phyloP scores from a whole-genome alignment of 1,140 invertebrate species.

The Zaprionus vittiger region DNA sequence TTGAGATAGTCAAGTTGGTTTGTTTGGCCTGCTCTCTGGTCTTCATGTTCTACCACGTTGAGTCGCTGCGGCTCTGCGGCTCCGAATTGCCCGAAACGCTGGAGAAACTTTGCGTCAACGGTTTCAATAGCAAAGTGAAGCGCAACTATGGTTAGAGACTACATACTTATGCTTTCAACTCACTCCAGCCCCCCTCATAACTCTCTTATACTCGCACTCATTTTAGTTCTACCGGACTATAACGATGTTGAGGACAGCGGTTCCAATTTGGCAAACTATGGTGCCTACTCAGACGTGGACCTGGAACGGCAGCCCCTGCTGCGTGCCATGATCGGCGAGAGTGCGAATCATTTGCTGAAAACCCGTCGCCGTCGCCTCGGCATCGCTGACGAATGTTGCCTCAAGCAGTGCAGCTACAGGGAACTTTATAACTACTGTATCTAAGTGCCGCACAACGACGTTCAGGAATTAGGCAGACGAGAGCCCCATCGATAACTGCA shows the following conservation, averaged over 20 bases:
- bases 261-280: constrained; percentile 7
- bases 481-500: constrained; percentile 1
- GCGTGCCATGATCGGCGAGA: constrained; percentile 17
- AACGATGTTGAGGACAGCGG: background rate
- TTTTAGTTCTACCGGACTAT: constrained; percentile 15
- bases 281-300: constrained; percentile 1
- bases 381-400: constrained; percentile 30
- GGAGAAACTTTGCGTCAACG: constrained; percentile 32
- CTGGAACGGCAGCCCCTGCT: constrained; percentile 7
- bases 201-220: background rate
- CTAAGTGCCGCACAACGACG: background rate
- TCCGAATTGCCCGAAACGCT: constrained; percentile 43
- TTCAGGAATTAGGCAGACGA: background rate
- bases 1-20: constrained; percentile 4
- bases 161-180: background rate
- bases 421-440: constrained; percentile 21
- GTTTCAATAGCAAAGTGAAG: constrained; percentile 57
- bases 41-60: constrained; percentile 32
- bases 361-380: constrained; percentile 22
- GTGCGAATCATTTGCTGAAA: constrained; percentile 17
- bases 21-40: constrained; percentile 32
- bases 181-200: background rate
- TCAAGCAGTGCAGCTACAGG: background rate
- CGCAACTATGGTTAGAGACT: constrained; percentile 11
- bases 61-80: constrained; percentile 48